Percentiles rank a stretch among this genome's conserved stretches.
Conservation (phyloP, 2,797 vertebrate genomes). For the Petrocephalus sullivani region DNA sequence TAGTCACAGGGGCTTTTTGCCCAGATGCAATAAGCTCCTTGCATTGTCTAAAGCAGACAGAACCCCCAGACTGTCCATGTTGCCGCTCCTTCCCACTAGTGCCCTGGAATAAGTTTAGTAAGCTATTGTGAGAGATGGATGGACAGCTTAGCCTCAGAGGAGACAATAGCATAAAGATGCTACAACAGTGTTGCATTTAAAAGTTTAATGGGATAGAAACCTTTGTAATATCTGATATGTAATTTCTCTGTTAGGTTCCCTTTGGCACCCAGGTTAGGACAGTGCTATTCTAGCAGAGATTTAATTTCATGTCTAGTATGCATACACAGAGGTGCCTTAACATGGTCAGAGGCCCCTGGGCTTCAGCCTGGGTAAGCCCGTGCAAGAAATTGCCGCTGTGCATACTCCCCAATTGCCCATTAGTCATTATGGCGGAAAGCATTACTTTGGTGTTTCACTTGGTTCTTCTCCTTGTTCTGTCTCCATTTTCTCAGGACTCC, state of each 20-base stretch:
- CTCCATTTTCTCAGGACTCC: conserved; percentile 64
- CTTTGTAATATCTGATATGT: background rate
- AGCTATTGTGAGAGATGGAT: background rate
- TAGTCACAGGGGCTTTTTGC: background rate
- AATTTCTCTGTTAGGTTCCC: background rate
- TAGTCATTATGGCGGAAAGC: background rate
- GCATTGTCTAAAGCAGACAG: background rate
- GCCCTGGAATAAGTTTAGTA: background rate
- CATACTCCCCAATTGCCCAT: background rate
- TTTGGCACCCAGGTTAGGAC: background rate
- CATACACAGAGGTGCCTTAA: background rate
- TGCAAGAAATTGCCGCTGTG: background rate
- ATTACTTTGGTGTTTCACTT: background rate
- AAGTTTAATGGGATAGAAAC: background rate
- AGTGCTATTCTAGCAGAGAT: background rate
- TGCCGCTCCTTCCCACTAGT: background rate
- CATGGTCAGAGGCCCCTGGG: background rate
- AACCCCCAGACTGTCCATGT: background rate
- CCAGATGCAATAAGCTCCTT: background rate
- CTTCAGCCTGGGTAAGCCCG: background rate
- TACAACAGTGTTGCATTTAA: background rate
- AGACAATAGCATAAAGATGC: background rate
- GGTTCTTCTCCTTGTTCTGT: background rate
- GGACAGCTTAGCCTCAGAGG: background rate
- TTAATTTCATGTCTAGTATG: background rate